Evolutionary conservation across 1,140 invertebrate species (phyloP).

Genomic region (Drosophila tropicalis): DNA sequence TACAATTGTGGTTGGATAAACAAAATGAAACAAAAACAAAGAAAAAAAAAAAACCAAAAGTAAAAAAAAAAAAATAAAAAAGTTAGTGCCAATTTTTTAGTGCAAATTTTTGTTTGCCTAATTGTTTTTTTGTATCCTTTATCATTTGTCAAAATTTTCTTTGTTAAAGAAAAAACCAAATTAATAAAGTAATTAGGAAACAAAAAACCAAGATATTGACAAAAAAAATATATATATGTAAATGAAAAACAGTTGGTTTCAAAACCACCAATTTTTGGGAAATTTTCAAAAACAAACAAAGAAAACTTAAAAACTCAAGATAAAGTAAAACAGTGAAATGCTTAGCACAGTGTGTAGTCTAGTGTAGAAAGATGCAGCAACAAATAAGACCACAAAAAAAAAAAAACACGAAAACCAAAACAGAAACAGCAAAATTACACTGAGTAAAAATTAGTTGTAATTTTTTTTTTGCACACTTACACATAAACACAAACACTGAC

Average conservation of each 20-base stretch:
- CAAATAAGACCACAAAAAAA: background rate
- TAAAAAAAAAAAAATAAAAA: constrained; percentile 55
- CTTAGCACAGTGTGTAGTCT: constrained; percentile 35
- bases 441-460: constrained; percentile 5
- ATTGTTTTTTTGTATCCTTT: constrained; percentile 43
- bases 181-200: constrained; percentile 36
- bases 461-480: constrained; percentile 13
- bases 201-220: constrained; percentile 32
- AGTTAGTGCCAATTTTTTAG: constrained; percentile 79
- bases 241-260: constrained; percentile 65
- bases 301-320: constrained; percentile 11
- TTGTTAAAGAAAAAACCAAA: constrained; percentile 45
- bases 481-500: constrained; percentile 14
- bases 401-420: background rate
- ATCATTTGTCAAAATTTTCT: constrained; percentile 29
- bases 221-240: background rate
- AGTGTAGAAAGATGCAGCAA: constrained; percentile 15
- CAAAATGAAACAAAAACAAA: constrained; percentile 12
- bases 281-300: constrained; percentile 48
- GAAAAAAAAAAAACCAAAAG: constrained; percentile 22
- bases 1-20: constrained; percentile 60
- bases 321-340: constrained; percentile 6
- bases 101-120: constrained; percentile 74
- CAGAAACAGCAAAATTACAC: constrained; percentile 1
- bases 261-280: constrained; percentile 79